phyloP scores from a whole-genome alignment of 2,888 invertebrate genomes.

The Campopleginae sp. region DNA sequence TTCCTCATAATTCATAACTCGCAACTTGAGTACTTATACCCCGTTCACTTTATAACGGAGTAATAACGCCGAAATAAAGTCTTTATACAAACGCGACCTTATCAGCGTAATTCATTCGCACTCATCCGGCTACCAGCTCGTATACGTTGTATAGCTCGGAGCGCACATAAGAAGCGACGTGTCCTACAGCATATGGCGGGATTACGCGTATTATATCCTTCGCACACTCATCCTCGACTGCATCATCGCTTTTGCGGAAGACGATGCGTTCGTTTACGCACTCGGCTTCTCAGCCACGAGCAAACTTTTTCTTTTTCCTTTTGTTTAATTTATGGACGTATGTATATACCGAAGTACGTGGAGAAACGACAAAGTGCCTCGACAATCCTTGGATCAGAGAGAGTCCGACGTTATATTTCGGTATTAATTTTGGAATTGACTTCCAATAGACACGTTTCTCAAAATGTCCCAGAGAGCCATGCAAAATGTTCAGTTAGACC shows the following conservation, averaged over 20 bases:
- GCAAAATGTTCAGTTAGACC: too few species aligned
- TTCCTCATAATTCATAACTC: constrained; percentile 48
- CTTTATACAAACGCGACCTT: constrained; percentile 51
- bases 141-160: constrained; percentile 36
- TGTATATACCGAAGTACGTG: neutral
- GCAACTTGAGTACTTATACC: constrained; percentile 61
- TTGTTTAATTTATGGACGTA: neutral
- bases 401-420: too few species aligned
- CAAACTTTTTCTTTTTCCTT: constrained; percentile 5
- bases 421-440: too few species aligned
- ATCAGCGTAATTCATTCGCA: constrained; percentile 65
- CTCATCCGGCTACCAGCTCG: constrained; percentile 50
- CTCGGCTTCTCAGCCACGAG: constrained; percentile 27
- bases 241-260: constrained; percentile 55
- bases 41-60: constrained; percentile 64
- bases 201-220: constrained; percentile 64
- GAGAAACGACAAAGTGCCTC: neutral
- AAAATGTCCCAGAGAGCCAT: too few species aligned
- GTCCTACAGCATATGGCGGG: constrained; percentile 47
- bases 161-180: constrained; percentile 37
- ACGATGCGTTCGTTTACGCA: constrained; percentile 29
- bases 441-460: too few species aligned
- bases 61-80: constrained; percentile 59
- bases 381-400: too few species aligned
- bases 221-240: constrained; percentile 43